These are phyloP conservation scores for Bombus terrestris DNA, from an alignment of 1,140 invertebrate species.

Conservation along the genomic window DNA sequence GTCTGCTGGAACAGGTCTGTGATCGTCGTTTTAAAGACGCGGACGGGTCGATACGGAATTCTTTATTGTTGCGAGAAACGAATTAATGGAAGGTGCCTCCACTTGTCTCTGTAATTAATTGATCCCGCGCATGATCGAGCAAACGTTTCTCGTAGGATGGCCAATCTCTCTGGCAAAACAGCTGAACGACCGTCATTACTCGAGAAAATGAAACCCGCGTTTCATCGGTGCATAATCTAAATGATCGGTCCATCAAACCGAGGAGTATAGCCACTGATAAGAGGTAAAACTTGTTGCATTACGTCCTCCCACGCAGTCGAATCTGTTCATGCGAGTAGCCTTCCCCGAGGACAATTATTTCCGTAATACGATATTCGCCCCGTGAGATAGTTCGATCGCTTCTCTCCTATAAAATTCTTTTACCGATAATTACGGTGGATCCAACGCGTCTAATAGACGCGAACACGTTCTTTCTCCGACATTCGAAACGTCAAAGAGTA, in stretches of 20 bases:
- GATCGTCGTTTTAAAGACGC: constrained; percentile 48
- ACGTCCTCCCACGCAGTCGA: too few species aligned
- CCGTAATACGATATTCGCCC: not conserved
- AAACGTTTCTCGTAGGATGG: not conserved
- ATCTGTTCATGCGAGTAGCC: not conserved
- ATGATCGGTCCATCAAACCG: constrained; percentile 24
- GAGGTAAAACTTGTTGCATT: constrained; percentile 8
- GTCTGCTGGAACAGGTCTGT: constrained; percentile 40
- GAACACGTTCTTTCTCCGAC: not conserved
- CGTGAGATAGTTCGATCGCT: not conserved
- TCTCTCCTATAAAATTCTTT: not conserved
- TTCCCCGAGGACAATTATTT: not conserved
- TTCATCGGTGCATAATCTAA: constrained; percentile 34
- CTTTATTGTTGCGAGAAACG: constrained; percentile 59
- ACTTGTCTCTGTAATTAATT: constrained; percentile 58
- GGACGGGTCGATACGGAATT: constrained; percentile 44
- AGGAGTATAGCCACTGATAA: not conserved
- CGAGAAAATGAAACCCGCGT: constrained; percentile 33
- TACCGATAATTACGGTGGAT: not conserved
- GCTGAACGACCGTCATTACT: not conserved
- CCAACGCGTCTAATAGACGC: not conserved
- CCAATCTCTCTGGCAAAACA: constrained; percentile 17
- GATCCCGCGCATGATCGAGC: constrained; percentile 48
- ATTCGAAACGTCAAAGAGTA: too few species aligned
- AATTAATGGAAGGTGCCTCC: constrained; percentile 42